Evolutionary conservation across 2,113 vertebrate genomes (phyloP).

Genomic region (Ameiurus melas): DNA sequence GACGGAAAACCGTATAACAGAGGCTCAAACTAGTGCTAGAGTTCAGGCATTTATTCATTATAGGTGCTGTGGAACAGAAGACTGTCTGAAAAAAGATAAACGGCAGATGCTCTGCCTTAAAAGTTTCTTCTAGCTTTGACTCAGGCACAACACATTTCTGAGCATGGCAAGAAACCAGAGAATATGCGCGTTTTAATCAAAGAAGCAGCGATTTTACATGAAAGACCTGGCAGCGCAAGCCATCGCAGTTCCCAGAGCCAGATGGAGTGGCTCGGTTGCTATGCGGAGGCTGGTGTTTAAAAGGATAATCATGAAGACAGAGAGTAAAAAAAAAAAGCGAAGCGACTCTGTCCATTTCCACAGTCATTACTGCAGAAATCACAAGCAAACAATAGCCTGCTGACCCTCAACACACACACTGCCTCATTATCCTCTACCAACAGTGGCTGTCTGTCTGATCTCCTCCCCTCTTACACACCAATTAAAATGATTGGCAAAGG

Average conservation of each 20-base stretch:
- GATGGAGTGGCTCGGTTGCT: neutral
- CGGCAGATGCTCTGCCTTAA: constrained; percentile 1
- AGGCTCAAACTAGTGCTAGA: neutral
- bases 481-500: constrained; percentile 64
- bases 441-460: constrained; percentile 28
- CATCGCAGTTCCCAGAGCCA: neutral
- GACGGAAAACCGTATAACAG: constrained; percentile 14
- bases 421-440: constrained; percentile 57
- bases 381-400: constrained; percentile 44
- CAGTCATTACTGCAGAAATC: constrained; percentile 43
- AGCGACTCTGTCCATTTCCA: constrained; percentile 23
- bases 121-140: constrained; percentile 17
- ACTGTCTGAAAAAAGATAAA: constrained; percentile 32
- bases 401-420: constrained; percentile 44
- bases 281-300: constrained; percentile 36
- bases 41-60: constrained; percentile 24
- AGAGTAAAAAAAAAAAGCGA: constrained; percentile 20
- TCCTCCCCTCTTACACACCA: constrained; percentile 47
- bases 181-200: constrained; percentile 18
- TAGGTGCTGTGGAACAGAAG: constrained; percentile 1
- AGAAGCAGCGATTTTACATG: constrained; percentile 18
- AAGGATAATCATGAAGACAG: neutral
- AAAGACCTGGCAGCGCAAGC: constrained; percentile 2
- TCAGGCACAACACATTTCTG: neutral
- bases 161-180: constrained; percentile 20